phyloP scores from a whole-genome alignment of 2,113 vertebrate genomes.

The Takifugu bimaculatus region DNA sequence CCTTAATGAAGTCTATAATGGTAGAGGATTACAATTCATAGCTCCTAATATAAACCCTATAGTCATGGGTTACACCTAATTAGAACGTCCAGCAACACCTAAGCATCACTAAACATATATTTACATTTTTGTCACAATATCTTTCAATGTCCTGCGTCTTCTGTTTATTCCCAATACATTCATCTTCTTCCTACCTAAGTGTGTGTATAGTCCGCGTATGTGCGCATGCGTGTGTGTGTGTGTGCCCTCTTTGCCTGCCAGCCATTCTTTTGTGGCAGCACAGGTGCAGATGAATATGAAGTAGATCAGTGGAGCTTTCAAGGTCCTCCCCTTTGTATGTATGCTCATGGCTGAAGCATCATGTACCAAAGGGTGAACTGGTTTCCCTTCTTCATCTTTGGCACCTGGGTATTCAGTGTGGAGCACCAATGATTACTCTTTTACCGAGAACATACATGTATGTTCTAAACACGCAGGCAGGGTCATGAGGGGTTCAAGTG shows the following conservation, averaged over 20 bases:
- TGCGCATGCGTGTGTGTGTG: constrained; percentile 24
- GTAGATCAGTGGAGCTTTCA: constrained; percentile 43
- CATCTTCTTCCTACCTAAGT: background rate
- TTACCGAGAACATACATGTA: constrained; percentile 10
- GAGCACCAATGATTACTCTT: constrained; percentile 9
- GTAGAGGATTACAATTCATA: constrained; percentile 16
- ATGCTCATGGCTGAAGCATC: constrained; percentile 23
- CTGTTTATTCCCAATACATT: too few relatives aligned
- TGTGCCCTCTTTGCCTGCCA: constrained; percentile 41
- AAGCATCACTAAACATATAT: constrained; percentile 7
- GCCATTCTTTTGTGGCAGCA: constrained; percentile 43
- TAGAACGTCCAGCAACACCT: background rate
- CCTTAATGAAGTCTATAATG: background rate
- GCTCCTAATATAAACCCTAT: constrained; percentile 34
- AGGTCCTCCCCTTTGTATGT: constrained; percentile 28
- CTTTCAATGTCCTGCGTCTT: background rate
- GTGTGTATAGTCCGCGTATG: constrained; percentile 24
- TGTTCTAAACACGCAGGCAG: background rate
- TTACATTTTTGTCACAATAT: background rate
- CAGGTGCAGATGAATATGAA: constrained; percentile 69
- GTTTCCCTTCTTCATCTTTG: constrained; percentile 10
- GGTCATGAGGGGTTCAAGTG: background rate
- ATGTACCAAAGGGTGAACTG: constrained; percentile 13
- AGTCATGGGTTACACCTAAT: constrained; percentile 27
- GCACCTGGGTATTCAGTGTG: constrained; percentile 23